Base-by-base conservation (phyloP, 2,797 vertebrate species). In the Eurystomus glaucurus region DNA sequence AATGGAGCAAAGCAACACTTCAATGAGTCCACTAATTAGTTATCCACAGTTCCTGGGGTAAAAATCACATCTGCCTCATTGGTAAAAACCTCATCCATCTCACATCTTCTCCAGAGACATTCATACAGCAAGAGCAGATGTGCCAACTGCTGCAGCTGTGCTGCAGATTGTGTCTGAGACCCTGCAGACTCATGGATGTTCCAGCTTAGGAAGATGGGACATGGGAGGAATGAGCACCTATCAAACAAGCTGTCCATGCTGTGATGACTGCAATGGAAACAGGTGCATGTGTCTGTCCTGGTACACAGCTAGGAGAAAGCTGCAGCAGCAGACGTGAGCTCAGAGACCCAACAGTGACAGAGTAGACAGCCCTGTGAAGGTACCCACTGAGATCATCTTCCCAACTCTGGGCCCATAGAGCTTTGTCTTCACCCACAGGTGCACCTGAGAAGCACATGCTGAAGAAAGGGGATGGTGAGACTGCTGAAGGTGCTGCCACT, bases 161-260 rank as follows among this genome's bases (percentile, higher is more conserved):
- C 29, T 22, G 75, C n/a, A 33, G 14, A 29, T 10, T 2, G 0
- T 5, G 35, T 6, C 19, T 6, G 9, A 41, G 78, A 2, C 1
- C 5, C 12, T 9, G 10, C 52, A 18, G 71, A 10, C 3, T 0
- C 0, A 4, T 0, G 9, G 20, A 25, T 33, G 29, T 3, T 37
- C 48, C 58, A 12, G 0, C 39, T 17, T 1, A 2, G 15, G 43
- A 35, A 85, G 23, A 3, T 7, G 29, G 77, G 55, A 18, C 8
- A 25, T 0, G 0, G 31, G 26, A 43, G 15, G 46, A 17, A 0
- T 5, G 19, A 51, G 35, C 41, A 25, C 35, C 48, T 22, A 7
- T 5, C 4, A 0, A 21, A 39, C 1, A 4, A 50, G 28, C 14
- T 1, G 1, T 25, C 20, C 9, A 14, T 0, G 0, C 10, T 10